Percentiles rank a stretch among this genome's conserved stretches.
Conservation (phyloP, 2,113 vertebrate species). For the Petrocephalus microphthalmus region DNA sequence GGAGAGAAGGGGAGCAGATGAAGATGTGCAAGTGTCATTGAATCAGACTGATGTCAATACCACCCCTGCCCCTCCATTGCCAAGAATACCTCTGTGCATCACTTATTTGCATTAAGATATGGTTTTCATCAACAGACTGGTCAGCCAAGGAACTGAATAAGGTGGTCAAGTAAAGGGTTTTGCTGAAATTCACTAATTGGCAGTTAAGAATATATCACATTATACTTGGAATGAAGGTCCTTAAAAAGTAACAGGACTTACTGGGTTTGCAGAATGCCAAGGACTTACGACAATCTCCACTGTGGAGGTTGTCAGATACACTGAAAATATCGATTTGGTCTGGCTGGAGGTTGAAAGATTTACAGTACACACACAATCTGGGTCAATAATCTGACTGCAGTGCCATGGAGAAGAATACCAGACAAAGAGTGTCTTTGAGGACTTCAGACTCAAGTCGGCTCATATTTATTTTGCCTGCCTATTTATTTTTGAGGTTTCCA, state of each 20-base stretch:
- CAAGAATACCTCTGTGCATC: neutral
- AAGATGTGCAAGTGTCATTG: neutral
- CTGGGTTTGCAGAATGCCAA: neutral
- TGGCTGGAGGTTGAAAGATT: slow-evolving; percentile 3
- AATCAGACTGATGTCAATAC: neutral
- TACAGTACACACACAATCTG: neutral
- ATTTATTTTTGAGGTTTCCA: neutral
- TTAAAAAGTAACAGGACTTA: neutral
- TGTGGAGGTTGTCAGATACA: neutral
- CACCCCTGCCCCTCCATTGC: neutral
- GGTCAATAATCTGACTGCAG: neutral
- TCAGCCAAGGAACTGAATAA: neutral
- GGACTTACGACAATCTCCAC: neutral
- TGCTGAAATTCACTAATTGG: neutral
- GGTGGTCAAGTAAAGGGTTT: neutral
- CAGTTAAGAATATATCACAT: neutral
- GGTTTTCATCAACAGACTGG: neutral
- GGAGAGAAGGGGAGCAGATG: neutral
- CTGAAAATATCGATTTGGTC: slow-evolving; percentile 7
- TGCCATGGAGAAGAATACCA: neutral
- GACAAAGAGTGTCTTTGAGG: neutral
- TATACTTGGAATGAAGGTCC: neutral
- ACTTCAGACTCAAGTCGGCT: neutral
- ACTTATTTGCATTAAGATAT: neutral
- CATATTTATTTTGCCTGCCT: neutral